These are phyloP conservation scores for Phymorhynchus buccinoides DNA, from an alignment of 1,140 invertebrate species.

Conservation along the genomic window DNA sequence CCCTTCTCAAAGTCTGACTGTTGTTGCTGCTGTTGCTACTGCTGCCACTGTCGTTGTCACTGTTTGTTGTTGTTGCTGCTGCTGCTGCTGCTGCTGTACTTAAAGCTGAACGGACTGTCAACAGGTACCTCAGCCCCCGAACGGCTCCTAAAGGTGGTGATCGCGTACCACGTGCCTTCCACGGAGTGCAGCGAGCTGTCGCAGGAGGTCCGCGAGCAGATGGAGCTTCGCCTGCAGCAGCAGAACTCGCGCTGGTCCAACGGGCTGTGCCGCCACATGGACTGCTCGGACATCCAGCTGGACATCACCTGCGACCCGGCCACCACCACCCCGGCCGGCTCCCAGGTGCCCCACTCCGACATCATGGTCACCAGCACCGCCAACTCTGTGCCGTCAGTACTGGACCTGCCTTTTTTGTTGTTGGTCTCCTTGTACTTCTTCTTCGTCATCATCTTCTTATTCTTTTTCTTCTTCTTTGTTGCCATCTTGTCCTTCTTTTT, in stretches of 20 bases:
- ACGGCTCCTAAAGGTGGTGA: neutral
- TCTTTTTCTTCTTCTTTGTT: too few species aligned
- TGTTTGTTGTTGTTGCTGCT: too few species aligned
- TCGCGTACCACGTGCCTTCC: constrained; percentile 23
- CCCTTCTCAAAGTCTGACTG: too few species aligned
- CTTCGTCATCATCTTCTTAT: too few species aligned
- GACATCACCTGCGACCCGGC: neutral
- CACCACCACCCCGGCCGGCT: neutral
- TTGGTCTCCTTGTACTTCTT: too few species aligned
- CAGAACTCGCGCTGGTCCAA: constrained; percentile 10
- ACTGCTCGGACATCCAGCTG: constrained; percentile 20
- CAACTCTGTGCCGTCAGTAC: neutral
- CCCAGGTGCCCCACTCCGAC: neutral
- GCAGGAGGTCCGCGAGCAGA: constrained; percentile 21
- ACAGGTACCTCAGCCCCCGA: neutral
- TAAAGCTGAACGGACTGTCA: too few species aligned
- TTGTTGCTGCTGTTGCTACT: too few species aligned
- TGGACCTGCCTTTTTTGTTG: neutral
- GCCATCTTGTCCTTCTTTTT: too few species aligned
- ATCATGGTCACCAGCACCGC: neutral
- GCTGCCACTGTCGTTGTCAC: too few species aligned
- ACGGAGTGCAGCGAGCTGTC: constrained; percentile 23
- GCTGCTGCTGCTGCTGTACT: too few species aligned
- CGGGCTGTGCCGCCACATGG: neutral
- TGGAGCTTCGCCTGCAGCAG: neutral